Evolutionary conservation across 1,140 invertebrate genomes (phyloP).

Genomic region (Lycorma delicatula): DNA sequence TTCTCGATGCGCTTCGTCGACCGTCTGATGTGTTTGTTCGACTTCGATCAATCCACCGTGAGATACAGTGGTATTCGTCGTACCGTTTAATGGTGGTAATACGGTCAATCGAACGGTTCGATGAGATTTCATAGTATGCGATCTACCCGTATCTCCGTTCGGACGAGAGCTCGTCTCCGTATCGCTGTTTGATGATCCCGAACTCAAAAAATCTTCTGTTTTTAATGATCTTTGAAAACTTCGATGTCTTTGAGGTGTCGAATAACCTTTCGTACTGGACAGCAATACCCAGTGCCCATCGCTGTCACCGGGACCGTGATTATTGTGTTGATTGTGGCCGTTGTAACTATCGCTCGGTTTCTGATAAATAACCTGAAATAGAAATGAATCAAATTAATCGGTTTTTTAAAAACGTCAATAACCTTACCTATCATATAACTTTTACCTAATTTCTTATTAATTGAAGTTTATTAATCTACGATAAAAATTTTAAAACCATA

Average conservation of each 20-base stretch:
- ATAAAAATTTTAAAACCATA: no score
- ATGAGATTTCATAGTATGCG: constrained; percentile 16
- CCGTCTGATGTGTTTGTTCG: constrained; percentile 56
- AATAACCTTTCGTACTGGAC: constrained; percentile 65
- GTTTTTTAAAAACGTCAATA: no score
- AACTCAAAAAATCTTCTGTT: no score
- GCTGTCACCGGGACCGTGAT: constrained; percentile 48
- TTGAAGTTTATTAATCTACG: no score
- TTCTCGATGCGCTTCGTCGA: constrained; percentile 49
- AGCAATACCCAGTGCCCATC: constrained; percentile 67
- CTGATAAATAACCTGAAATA: constrained; percentile 26
- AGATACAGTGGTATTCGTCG: constrained; percentile 56
- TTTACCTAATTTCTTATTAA: no score
- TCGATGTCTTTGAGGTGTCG: constrained; percentile 35
- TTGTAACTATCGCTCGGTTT: constrained; percentile 11
- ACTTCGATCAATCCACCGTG: constrained; percentile 66
- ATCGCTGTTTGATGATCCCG: background rate
- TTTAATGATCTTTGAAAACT: constrained; percentile 16
- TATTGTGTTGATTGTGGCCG: constrained; percentile 32
- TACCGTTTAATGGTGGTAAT: constrained; percentile 52
- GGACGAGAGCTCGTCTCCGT: background rate
- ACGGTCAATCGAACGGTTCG: constrained; percentile 54
- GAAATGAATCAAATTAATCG: no score
- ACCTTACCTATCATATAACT: no score
- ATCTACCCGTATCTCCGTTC: background rate